Conservation (phyloP, 2,888 invertebrate genomes). For the Tridacna crocea region DNA sequence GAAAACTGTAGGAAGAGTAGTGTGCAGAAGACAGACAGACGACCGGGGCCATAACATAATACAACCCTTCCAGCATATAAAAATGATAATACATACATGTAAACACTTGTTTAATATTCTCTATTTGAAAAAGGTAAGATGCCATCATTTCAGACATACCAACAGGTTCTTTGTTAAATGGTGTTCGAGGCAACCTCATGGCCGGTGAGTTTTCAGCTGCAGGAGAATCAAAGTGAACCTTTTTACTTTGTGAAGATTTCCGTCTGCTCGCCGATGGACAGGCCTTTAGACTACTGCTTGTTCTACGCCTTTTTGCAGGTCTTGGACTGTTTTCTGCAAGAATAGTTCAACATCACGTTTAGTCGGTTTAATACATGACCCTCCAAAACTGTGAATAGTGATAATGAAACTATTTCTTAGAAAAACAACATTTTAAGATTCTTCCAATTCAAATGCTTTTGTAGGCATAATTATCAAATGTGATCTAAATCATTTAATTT, state of each 20-base stretch:
- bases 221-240: constrained; percentile 57
- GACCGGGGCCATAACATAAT: too few species aligned
- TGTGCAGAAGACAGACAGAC: too few species aligned
- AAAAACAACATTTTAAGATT: too few species aligned
- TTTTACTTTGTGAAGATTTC: constrained; percentile 40
- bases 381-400: too few species aligned
- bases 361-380: too few species aligned
- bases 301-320: constrained; percentile 10
- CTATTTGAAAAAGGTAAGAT: not conserved
- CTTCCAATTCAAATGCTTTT: too few species aligned
- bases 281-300: constrained; percentile 37
- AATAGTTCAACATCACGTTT: not conserved
- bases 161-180: constrained; percentile 61
- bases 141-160: constrained; percentile 31
- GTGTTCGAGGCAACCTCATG: constrained; percentile 61
- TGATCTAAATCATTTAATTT: too few species aligned
- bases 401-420: too few species aligned
- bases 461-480: too few species aligned
- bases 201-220: constrained; percentile 25
- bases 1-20: too few species aligned
- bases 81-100: not conserved
- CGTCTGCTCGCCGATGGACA: constrained; percentile 49
- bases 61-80: too few species aligned
- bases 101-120: not conserved
- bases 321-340: constrained; percentile 41